These are phyloP conservation scores for Anthrax anthrax DNA, from an alignment of 2,888 invertebrate genomes.

Conservation along the genomic window DNA sequence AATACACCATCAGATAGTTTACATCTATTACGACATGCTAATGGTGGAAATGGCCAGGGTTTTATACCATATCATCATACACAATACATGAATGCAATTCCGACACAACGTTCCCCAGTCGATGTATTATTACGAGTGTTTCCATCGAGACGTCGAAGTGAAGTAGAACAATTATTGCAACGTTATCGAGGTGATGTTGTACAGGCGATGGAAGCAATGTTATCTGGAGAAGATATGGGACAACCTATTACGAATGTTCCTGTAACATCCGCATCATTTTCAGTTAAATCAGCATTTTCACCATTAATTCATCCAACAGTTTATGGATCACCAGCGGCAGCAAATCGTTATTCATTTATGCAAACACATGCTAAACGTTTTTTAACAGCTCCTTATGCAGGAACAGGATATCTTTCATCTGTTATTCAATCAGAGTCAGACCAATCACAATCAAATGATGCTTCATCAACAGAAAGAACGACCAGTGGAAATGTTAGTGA, in stretches of 20 bases:
- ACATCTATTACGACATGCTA: conserved; percentile 23
- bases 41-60: conserved; percentile 28
- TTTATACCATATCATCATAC: conserved; percentile 35
- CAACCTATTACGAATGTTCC: conserved; percentile 20
- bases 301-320: conserved; percentile 45
- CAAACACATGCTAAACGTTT: conserved; percentile 60
- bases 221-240: conserved; percentile 43
- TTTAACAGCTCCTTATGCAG: conserved; percentile 67
- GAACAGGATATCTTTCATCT: conserved; percentile 68
- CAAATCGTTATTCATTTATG: conserved; percentile 33
- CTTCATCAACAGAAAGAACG: conserved; percentile 32
- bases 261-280: conserved; percentile 29
- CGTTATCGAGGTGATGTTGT: conserved; percentile 80
- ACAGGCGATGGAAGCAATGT: conserved; percentile 84
- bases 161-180: conserved; percentile 72
- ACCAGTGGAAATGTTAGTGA: conserved; percentile 26
- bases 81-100: conserved; percentile 23
- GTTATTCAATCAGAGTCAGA: conserved; percentile 42
- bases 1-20: conserved; percentile 30
- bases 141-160: conserved; percentile 69
- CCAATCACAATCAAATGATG: conserved; percentile 32
- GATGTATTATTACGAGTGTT: conserved; percentile 83
- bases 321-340: conserved; percentile 32
- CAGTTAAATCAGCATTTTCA: conserved; percentile 56
- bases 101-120: conserved; percentile 57